Conservation (phyloP, 2,113 vertebrate genomes). For the Butorides virescens region DNA sequence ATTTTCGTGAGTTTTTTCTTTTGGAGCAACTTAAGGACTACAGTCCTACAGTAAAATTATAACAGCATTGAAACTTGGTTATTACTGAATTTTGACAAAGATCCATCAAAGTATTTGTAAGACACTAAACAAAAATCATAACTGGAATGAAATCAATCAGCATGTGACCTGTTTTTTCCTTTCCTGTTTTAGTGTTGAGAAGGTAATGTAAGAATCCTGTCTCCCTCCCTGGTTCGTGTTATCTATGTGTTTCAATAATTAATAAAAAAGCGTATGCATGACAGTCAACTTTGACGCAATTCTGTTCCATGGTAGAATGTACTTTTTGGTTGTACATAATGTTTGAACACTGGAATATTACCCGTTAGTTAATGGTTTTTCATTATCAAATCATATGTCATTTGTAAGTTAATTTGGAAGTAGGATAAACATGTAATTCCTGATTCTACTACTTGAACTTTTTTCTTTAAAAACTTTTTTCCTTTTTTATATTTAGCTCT, state of each 20-base stretch:
- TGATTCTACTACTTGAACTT: neutral
- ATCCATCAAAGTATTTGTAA: neutral
- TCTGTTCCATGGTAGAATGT: neutral
- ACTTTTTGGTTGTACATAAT: neutral
- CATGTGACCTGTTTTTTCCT: neutral
- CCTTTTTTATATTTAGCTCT: neutral
- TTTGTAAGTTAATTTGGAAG: neutral
- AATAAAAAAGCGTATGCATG: neutral
- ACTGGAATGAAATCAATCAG: neutral
- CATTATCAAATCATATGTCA: neutral
- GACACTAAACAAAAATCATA: neutral
- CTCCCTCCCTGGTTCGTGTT: neutral
- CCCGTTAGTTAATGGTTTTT: neutral
- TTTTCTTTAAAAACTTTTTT: neutral
- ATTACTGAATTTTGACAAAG: neutral
- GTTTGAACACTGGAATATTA: neutral
- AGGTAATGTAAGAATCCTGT: neutral
- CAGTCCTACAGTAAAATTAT: neutral
- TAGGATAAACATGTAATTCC: neutral
- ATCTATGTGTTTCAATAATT: neutral
- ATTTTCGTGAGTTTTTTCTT: neutral
- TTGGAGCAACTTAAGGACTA: neutral
- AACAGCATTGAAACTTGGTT: neutral
- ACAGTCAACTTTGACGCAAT: accelerated
- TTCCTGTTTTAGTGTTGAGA: neutral